Base-by-base conservation (phyloP, 2,888 invertebrate species). In the Brachypterus glaber region DNA sequence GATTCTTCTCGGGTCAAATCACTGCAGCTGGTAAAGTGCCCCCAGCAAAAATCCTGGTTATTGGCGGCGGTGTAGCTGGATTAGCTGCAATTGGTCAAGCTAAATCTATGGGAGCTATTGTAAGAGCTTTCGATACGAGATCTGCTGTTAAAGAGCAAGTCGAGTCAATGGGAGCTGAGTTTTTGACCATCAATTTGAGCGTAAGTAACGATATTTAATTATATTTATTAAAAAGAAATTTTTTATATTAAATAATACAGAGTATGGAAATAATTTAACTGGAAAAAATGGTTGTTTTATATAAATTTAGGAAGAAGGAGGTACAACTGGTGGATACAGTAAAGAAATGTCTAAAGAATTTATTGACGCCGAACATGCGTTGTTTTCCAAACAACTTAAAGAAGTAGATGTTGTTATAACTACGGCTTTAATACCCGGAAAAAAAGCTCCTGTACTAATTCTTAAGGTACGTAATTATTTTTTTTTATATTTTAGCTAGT, bases 41-140 rank as follows among this genome's bases (percentile, higher is more conserved):
- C 0, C 90, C 90, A 4, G 87, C 88, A 35, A 88, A 89, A 62
- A 82, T 90, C 48, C 69, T 91, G 47, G 81, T 91, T 24, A 80
- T 91, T 50, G 91, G 91, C 44, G 90, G 88, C 33, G 90, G 91
- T 35, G 91, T 91, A 30, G 90, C 91, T 27, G 91, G 90, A 30
- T 67, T 91, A 48, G 82, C 88, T 17, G 87, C 90, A 16, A 79
- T 85, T 35, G 89, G 84, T 16, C 86, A 88, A 55, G 89, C 90
- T 54, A 80, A 74, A 71, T 74, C 82, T 64, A 86, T 91, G 86
- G 91, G 90, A 11, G 90, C 90, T 39, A 80, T 90, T 42, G 90
- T 90, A 0, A 69, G 89, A 39, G 88, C 82, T 35, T 91, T 91
- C 63, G 90, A 91, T 63, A 90, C 89, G 0, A 68, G 90, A 41